Percentiles rank a stretch among this genome's conserved stretches.
These are phyloP conservation scores for Chloroceryle inda DNA, from an alignment of 2,797 vertebrate genomes.

Conservation along the genomic window DNA sequence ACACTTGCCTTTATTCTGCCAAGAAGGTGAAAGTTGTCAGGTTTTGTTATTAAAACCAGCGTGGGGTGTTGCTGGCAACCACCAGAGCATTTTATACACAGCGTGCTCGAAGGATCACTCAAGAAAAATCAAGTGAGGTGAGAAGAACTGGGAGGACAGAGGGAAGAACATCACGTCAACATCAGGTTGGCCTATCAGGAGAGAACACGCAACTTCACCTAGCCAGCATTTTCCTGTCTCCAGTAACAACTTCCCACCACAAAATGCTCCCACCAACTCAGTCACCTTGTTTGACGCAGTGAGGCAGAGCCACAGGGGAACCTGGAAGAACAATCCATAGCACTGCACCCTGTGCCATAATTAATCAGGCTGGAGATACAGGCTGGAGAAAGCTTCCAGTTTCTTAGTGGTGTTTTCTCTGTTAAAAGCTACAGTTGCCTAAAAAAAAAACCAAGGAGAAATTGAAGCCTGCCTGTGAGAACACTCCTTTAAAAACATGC, in stretches of 20 bases:
- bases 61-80: background rate
- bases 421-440: background rate
- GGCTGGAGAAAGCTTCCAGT: background rate
- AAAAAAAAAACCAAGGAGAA: background rate
- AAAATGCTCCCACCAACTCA: background rate
- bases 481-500: background rate
- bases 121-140: background rate
- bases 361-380: background rate
- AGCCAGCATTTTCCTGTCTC: background rate
- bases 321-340: background rate
- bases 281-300: accelerated
- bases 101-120: background rate
- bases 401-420: background rate
- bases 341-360: background rate
- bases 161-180: background rate
- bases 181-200: background rate
- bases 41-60: background rate
- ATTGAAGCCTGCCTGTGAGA: background rate
- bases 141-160: background rate
- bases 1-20: background rate
- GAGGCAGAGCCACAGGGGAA: background rate
- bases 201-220: background rate
- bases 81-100: background rate
- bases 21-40: background rate
- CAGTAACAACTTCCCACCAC: background rate